phyloP scores from a whole-genome alignment of 2,797 vertebrate genomes.

The Sebastes diaconus region DNA sequence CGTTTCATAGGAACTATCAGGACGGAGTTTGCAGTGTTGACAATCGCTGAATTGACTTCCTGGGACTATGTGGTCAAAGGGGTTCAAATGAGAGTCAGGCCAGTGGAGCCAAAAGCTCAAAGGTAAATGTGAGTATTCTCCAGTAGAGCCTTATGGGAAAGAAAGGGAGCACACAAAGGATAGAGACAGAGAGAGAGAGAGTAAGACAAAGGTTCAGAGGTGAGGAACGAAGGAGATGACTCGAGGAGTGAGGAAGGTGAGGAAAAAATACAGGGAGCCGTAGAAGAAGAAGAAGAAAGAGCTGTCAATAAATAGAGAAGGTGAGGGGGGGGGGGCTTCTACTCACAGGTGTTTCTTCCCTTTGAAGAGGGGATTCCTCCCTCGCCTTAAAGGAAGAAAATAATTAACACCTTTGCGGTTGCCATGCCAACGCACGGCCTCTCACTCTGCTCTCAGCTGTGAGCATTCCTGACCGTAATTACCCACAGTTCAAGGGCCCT shows the following conservation, averaged over 20 bases:
- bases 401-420: slow-evolving; percentile 81
- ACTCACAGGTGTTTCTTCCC: slow-evolving; percentile 73
- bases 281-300: not conserved
- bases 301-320: not conserved
- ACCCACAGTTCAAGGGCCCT: slow-evolving; percentile 82
- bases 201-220: not conserved
- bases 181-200: not conserved
- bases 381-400: slow-evolving; percentile 72
- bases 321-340: not conserved
- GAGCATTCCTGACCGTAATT: slow-evolving; percentile 84
- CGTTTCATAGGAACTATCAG: not conserved
- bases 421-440: slow-evolving; percentile 81
- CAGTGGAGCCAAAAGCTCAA: not conserved
- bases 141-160: not conserved
- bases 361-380: slow-evolving; percentile 77
- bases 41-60: not conserved
- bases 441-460: slow-evolving; percentile 75
- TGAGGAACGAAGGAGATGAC: not conserved
- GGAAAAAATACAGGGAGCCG: slow-evolving; percentile 5
- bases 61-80: not conserved
- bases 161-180: not conserved
- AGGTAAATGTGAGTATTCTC: not conserved
- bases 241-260: not conserved
- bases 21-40: not conserved
- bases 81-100: not conserved